These are phyloP conservation scores for Muscidifurax raptorellus DNA, from an alignment of 1,140 invertebrate genomes.

Conservation along the genomic window DNA sequence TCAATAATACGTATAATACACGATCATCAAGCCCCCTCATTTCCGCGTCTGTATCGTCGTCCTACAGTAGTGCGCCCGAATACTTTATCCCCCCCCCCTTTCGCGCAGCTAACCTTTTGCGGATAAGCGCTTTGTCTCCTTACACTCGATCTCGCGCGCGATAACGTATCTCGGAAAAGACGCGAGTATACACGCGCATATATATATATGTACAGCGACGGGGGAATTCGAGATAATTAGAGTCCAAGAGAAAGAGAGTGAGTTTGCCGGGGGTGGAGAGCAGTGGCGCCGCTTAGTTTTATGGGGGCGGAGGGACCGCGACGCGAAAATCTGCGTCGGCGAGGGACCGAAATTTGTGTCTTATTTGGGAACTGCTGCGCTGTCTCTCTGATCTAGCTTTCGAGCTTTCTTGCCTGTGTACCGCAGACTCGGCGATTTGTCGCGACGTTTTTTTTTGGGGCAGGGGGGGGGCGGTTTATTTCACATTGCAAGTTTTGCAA, in stretches of 20 bases:
- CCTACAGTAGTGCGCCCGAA: too few species aligned
- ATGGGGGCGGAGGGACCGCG: not conserved
- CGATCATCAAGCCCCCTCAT: not conserved
- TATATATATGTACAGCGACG: not conserved
- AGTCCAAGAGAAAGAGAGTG: not conserved
- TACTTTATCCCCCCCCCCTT: not conserved
- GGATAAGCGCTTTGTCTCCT: not conserved
- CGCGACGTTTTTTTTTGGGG: not conserved
- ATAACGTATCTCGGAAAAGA: not conserved
- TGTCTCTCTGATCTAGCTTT: slow-evolving; percentile 6
- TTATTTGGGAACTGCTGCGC: slow-evolving; percentile 12
- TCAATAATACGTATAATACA: not conserved
- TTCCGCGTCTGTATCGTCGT: not conserved
- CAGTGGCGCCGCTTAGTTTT: not conserved
- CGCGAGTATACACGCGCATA: not conserved
- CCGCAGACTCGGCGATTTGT: too few species aligned
- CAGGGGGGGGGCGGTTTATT: not conserved
- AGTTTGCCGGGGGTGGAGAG: not conserved
- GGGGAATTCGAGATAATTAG: slow-evolving; percentile 26
- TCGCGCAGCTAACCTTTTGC: not conserved
- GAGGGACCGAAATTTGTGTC: slow-evolving; percentile 25
- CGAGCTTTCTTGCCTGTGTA: not conserved
- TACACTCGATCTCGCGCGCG: not conserved
- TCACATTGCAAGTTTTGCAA: not conserved
- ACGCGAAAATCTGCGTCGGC: slow-evolving; percentile 22